Conservation (phyloP, 2,888 invertebrate species). For the Caenorhabditis angaria region DNA sequence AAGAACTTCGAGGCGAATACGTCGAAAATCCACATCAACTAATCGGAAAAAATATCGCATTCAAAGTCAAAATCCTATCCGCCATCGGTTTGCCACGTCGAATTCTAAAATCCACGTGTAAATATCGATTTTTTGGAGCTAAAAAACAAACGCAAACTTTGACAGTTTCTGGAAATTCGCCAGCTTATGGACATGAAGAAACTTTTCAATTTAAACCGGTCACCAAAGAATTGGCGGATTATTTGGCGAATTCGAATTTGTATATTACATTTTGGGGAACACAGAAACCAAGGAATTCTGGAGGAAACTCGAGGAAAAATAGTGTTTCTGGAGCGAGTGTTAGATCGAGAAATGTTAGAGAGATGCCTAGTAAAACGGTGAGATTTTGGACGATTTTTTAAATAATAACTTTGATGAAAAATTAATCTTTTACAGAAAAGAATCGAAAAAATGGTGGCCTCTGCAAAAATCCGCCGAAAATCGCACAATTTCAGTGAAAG, state of each 20-base stretch:
- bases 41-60: constrained; percentile 75
- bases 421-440: constrained; percentile 41
- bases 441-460: constrained; percentile 43
- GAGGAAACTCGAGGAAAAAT: too few relatives aligned
- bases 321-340: constrained; percentile 31
- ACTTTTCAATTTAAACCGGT: constrained; percentile 74
- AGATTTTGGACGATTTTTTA: background rate
- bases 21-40: constrained; percentile 75
- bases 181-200: constrained; percentile 75
- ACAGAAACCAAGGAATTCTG: constrained; percentile 71
- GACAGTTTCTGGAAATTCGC: constrained; percentile 74
- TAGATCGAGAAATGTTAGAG: constrained; percentile 7
- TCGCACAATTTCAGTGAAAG: constrained; percentile 48
- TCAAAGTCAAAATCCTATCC: constrained; percentile 75
- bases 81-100: constrained; percentile 75
- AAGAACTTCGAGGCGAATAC: constrained; percentile 75
- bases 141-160: constrained; percentile 56
- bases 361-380: constrained; percentile 25
- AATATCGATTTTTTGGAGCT: constrained; percentile 75
- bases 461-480: constrained; percentile 44
- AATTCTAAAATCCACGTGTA: constrained; percentile 74
- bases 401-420: background rate
- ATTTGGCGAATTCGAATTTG: constrained; percentile 74
- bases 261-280: constrained; percentile 76
- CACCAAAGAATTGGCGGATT: constrained; percentile 75